Conservation (phyloP, 2,113 vertebrate species). For the Callipepla squamata region DNA sequence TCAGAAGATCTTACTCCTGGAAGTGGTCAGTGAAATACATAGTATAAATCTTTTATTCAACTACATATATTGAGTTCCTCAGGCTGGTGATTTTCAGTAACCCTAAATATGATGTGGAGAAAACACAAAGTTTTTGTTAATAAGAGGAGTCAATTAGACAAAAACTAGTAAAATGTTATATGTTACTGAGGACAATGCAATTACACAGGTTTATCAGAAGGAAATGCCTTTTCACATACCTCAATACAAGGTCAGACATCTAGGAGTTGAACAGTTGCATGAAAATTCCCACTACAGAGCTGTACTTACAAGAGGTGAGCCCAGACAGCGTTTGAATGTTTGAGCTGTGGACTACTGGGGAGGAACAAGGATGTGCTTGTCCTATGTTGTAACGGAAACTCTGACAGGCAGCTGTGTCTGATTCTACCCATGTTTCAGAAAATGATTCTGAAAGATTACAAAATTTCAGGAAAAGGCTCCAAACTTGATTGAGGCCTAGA, state of each 20-base stretch:
- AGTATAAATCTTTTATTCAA: background rate
- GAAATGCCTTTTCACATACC: background rate
- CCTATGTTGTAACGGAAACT: background rate
- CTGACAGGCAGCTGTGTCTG: rapidly evolving
- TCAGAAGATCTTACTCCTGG: background rate
- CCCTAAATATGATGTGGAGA: background rate
- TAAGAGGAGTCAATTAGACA: background rate
- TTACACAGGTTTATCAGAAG: background rate
- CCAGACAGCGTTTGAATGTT: background rate
- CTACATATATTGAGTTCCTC: background rate
- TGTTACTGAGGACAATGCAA: background rate
- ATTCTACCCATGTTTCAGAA: background rate
- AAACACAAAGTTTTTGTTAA: background rate
- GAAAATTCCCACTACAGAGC: background rate
- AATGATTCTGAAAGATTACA: background rate
- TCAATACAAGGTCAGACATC: conserved; percentile 9
- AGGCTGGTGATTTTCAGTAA: background rate
- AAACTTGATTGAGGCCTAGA: conserved; percentile 17
- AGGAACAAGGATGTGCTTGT: rapidly evolving
- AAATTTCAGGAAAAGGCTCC: conserved; percentile 5
- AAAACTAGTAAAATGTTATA: background rate
- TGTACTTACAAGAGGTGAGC: background rate
- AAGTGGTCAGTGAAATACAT: background rate
- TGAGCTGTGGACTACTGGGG: background rate
- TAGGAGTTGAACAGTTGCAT: background rate